phyloP scores from a whole-genome alignment of 2,797 vertebrate genomes.

The Valencia hispanica region DNA sequence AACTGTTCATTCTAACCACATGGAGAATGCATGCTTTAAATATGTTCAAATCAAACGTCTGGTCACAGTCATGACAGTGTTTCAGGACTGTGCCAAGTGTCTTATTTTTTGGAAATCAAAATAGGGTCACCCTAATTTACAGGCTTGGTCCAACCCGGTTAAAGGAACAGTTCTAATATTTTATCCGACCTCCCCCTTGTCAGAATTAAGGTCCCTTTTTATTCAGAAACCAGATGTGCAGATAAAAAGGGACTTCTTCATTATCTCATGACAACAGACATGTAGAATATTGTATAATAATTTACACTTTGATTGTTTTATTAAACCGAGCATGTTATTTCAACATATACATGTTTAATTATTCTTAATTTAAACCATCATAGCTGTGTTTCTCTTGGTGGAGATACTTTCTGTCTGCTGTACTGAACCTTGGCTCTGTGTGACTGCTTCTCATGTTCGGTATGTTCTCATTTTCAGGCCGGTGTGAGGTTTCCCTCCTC shows the following conservation, averaged over 20 bases:
- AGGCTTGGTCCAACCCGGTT: too few species aligned
- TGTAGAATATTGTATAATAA: not conserved
- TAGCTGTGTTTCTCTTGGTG: not conserved
- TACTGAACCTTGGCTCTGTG: not conserved
- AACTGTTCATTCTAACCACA: too few species aligned
- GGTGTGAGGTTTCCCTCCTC: constrained; percentile 41
- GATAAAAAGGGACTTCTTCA: not conserved
- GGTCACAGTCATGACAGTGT: too few species aligned
- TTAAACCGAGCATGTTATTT: not conserved
- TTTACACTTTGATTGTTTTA: not conserved
- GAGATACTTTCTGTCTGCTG: not conserved
- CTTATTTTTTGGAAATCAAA: too few species aligned
- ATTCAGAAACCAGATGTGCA: not conserved
- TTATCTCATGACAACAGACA: not conserved
- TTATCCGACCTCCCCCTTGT: not conserved
- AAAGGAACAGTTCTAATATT: constrained; percentile 23
- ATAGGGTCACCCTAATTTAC: too few species aligned
- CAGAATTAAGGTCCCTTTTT: not conserved
- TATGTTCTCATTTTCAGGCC: constrained; percentile 53
- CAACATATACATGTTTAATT: not conserved
- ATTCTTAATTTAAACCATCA: not conserved
- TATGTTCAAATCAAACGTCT: too few species aligned
- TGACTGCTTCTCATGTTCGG: not conserved
- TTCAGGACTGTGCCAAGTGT: too few species aligned
- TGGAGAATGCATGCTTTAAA: too few species aligned